phyloP scores from a whole-genome alignment of 2,113 vertebrate genomes.

The Zootoca vivipara region DNA sequence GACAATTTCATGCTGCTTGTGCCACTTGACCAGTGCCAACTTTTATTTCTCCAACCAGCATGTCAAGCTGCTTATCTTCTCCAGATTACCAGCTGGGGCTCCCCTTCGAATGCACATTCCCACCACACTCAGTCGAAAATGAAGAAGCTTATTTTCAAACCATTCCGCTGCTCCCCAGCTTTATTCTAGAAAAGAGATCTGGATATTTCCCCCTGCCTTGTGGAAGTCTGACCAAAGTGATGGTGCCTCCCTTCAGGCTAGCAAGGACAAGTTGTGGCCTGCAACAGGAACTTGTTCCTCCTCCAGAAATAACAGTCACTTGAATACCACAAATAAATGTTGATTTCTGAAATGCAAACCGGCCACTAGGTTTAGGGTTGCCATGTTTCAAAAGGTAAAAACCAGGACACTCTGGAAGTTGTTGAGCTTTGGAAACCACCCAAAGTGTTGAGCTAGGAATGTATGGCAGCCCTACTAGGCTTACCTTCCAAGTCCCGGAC shows the following conservation, averaged over 20 bases:
- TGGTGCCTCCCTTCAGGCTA: slow-evolving; percentile 13
- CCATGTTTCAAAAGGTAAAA: too few relatives aligned
- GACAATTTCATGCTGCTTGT: slow-evolving; percentile 67
- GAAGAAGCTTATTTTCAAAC: slow-evolving; percentile 12
- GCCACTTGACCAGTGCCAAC: slow-evolving; percentile 70
- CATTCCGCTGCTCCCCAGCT: not conserved
- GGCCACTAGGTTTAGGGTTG: not conserved
- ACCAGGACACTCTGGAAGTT: too few relatives aligned
- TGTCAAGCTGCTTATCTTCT: slow-evolving; percentile 32
- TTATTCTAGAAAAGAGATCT: rapidly evolving
- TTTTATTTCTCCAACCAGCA: slow-evolving; percentile 40
- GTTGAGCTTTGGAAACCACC: too few relatives aligned
- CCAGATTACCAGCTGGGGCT: slow-evolving; percentile 58
- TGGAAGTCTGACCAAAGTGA: not conserved
- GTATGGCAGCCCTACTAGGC: too few relatives aligned
- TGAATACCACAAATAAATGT: not conserved
- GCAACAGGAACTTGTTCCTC: slow-evolving; percentile 18
- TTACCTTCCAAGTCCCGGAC: too few relatives aligned
- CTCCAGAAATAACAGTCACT: not conserved
- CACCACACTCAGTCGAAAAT: slow-evolving; percentile 15
- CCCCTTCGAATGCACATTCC: slow-evolving; percentile 26
- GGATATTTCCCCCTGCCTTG: not conserved
- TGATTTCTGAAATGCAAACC: not conserved
- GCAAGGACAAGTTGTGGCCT: slow-evolving; percentile 42
- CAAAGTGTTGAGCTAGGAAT: too few relatives aligned